phyloP scores from a whole-genome alignment of 1,140 invertebrate genomes.

The Geopemphigus sp. region DNA sequence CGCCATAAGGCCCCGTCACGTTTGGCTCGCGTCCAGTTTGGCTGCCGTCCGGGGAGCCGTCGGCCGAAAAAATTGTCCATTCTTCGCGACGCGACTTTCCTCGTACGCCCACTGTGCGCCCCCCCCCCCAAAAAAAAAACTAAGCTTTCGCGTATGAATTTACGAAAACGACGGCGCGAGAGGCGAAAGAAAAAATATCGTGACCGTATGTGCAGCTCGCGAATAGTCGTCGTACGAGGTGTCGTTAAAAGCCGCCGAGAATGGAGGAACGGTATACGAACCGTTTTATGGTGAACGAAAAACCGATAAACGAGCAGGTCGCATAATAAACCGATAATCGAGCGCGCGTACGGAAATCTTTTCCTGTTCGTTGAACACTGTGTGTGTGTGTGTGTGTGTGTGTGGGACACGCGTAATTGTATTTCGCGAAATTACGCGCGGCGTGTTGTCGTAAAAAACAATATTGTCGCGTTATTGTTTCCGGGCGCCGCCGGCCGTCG shows the following conservation, averaged over 20 bases:
- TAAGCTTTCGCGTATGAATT: conserved; percentile 3
- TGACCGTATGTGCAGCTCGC: neutral
- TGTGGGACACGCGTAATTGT: too few species aligned
- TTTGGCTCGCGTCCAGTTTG: conserved; percentile 36
- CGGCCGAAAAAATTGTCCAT: neutral
- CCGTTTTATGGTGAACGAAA: neutral
- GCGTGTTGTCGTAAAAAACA: too few species aligned
- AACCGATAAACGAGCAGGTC: neutral
- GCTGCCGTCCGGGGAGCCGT: neutral
- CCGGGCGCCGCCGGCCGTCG: too few species aligned
- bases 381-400: too few species aligned
- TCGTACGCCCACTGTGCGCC: too few species aligned
- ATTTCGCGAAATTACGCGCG: too few species aligned
- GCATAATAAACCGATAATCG: conserved; percentile 3
- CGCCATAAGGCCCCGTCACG: conserved; percentile 9
- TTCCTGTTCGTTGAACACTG: too few species aligned
- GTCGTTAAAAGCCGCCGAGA: conserved; percentile 1
- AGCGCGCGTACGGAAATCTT: neutral
- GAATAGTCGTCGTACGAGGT: neutral
- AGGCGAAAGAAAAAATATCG: neutral
- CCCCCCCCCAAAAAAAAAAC: neutral
- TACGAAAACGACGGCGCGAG: too few species aligned
- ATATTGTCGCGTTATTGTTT: too few species aligned
- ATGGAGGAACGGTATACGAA: too few species aligned
- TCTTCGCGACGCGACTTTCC: too few species aligned